Base-by-base conservation (phyloP, 2,797 vertebrate species). In the Hyperoplus immaculatus region DNA sequence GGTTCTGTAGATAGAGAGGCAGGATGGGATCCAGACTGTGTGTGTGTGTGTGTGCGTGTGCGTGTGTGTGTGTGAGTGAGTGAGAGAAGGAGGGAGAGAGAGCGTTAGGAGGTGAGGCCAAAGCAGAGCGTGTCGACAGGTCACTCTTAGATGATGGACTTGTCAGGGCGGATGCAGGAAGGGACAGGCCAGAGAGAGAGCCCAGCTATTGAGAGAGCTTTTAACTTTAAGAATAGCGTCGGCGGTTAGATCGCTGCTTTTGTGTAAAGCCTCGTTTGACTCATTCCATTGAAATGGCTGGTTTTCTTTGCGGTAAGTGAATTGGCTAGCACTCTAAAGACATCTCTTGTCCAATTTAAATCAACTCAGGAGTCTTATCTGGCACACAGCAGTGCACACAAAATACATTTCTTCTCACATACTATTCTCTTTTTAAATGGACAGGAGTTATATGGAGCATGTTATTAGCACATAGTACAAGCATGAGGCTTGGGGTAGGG, bases 261-360 rank as follows among this genome's bases (percentile, higher is more conserved):
- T 89, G 76, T 87, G 76, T 57, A 41, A 72, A 86, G 73, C 83
- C 83, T 86, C 55, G 77, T 90, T 89, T 78, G 83, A 88, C 84
- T 90, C 82, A 82, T 89, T 90, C 75, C n/a, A 85, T 89, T 86
- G 88, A 80, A 90, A 91, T 88, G 87, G 82, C 16, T 43, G 78
- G 75, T 82, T 85, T 86, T 83, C 79, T 82, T 84, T 59, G 80
- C 77, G 55, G 78, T 89, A 82, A 88, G 87, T 87, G 86, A 93
- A 88, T 90, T 92, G 86, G 81, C 83, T 15, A n/a, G 50, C 50
- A 21, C 85, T 84, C 78, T 68, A 72, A 88, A 71, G 72, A 77
- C 61, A 79, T 38, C 71, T 87, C 87, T 76, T 81, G 89, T 89
- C 87, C 75, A 85, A 89, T 93, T 91, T 86, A 89, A 76, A 92